A percentile compares a stretch with the other conserved stretches of the same genome.
These are phyloP conservation scores for Xenopus petersii DNA, from an alignment of 2,797 vertebrate genomes.

Conservation along the genomic window DNA sequence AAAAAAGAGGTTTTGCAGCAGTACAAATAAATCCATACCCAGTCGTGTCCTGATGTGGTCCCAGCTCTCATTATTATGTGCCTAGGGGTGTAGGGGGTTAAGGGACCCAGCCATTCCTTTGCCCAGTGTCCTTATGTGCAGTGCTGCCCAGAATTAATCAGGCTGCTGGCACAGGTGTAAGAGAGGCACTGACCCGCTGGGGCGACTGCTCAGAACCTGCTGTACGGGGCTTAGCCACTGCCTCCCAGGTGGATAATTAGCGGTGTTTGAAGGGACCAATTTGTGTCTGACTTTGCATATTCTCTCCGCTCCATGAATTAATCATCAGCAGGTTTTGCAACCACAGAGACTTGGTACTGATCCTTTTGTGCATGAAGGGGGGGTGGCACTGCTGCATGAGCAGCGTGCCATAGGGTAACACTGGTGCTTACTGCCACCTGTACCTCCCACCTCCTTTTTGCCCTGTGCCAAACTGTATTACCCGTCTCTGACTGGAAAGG, in stretches of 20 bases:
- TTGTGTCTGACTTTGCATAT: slow-evolving; percentile 79
- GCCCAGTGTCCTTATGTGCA: background rate
- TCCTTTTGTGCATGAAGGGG: slow-evolving; percentile 69
- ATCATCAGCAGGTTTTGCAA: slow-evolving; percentile 72
- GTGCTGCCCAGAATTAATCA: slow-evolving; percentile 70
- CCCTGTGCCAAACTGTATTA: too few relatives aligned
- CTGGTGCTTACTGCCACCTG: background rate
- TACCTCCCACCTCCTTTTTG: too few relatives aligned
- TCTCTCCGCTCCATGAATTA: slow-evolving; percentile 75
- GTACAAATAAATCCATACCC: too few relatives aligned
- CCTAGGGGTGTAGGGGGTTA: too few relatives aligned
- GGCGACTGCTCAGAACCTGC: slow-evolving; percentile 68
- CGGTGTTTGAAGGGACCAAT: slow-evolving; percentile 76
- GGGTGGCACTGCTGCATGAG: slow-evolving; percentile 30
- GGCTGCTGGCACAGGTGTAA: slow-evolving; percentile 73
- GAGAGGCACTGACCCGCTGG: slow-evolving; percentile 75
- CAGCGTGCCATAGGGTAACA: slow-evolving; percentile 63
- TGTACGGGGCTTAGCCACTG: slow-evolving; percentile 66
- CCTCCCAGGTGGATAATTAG: slow-evolving; percentile 78
- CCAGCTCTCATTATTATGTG: too few relatives aligned
- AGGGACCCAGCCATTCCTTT: slow-evolving; percentile 39
- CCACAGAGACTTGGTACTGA: slow-evolving; percentile 71
- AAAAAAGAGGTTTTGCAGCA: too few relatives aligned
- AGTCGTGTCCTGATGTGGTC: too few relatives aligned
- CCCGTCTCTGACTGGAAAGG: too few relatives aligned